These are phyloP conservation scores for Nymphalis c-album DNA, from an alignment of 2,888 invertebrate genomes.

Conservation along the genomic window DNA sequence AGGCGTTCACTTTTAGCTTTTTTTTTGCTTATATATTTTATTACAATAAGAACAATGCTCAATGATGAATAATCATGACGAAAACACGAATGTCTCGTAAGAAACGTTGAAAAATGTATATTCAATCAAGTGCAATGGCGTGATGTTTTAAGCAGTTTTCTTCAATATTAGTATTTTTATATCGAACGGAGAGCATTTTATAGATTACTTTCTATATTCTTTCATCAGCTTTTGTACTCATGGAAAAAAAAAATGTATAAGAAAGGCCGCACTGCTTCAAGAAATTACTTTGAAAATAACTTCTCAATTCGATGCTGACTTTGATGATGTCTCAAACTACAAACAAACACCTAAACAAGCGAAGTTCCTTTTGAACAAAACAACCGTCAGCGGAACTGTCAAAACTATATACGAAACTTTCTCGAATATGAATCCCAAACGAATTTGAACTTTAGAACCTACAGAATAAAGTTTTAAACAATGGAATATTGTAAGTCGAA, in stretches of 20 bases:
- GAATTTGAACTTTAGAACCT: slow-evolving; percentile 36
- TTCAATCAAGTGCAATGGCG: too few species aligned
- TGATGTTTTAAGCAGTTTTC: too few species aligned
- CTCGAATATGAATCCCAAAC: slow-evolving; percentile 4
- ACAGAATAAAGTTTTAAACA: slow-evolving; percentile 13
- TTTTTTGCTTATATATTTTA: too few species aligned
- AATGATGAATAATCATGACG: too few species aligned
- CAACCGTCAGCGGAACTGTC: slow-evolving; percentile 51
- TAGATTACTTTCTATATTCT: too few species aligned
- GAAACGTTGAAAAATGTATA: too few species aligned
- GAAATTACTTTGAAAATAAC: slow-evolving; percentile 20
- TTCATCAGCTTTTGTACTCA: too few species aligned
- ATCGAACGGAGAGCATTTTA: too few species aligned
- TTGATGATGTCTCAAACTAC: slow-evolving; percentile 54
- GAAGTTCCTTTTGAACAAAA: slow-evolving; percentile 50
- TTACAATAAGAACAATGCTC: too few species aligned
- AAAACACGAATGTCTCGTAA: too few species aligned
- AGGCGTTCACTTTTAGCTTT: too few species aligned
- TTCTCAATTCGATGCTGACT: slow-evolving; percentile 38
- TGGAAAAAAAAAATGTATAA: slow-evolving; percentile 2
- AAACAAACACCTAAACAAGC: slow-evolving; percentile 57
- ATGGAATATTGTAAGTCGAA: slow-evolving; percentile 24
- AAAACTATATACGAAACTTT: slow-evolving; percentile 29
- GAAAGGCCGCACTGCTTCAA: background rate
- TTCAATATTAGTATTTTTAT: too few species aligned